Evolutionary conservation across 2,888 invertebrate genomes (phyloP).

Genomic region (Melolontha melolontha): DNA sequence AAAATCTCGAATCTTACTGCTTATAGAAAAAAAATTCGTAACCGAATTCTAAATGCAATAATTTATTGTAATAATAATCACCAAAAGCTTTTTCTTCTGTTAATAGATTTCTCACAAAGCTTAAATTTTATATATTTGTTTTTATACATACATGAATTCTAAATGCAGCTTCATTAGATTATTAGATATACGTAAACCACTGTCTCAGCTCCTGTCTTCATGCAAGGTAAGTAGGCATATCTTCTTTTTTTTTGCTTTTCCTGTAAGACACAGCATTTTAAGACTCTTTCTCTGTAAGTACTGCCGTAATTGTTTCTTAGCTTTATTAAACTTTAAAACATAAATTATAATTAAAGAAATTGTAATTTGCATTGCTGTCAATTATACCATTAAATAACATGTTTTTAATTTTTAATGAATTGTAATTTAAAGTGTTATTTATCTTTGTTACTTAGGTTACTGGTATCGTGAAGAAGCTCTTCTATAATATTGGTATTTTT

Average conservation of each 20-base stretch:
- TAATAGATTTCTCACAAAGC: too few species aligned
- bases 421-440: too few species aligned
- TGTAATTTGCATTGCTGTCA: constrained; percentile 2
- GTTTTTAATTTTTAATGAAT: too few species aligned
- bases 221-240: constrained; percentile 43
- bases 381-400: neutral
- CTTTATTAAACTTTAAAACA: constrained; percentile 14
- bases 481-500: too few species aligned
- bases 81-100: too few species aligned
- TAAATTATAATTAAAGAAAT: neutral
- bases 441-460: too few species aligned
- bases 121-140: neutral
- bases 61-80: too few species aligned
- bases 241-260: constrained; percentile 32
- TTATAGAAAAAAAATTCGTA: too few species aligned
- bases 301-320: constrained; percentile 23
- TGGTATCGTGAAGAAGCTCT: too few species aligned
- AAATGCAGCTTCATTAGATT: constrained; percentile 16
- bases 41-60: too few species aligned
- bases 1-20: too few species aligned
- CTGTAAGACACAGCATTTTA: constrained; percentile 22
- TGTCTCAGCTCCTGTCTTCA: constrained; percentile 14
- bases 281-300: constrained; percentile 24
- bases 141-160: neutral
- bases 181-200: constrained; percentile 19